These are phyloP conservation scores for Ectobius pallidus DNA, from an alignment of 2,888 invertebrate genomes.

Conservation along the genomic window DNA sequence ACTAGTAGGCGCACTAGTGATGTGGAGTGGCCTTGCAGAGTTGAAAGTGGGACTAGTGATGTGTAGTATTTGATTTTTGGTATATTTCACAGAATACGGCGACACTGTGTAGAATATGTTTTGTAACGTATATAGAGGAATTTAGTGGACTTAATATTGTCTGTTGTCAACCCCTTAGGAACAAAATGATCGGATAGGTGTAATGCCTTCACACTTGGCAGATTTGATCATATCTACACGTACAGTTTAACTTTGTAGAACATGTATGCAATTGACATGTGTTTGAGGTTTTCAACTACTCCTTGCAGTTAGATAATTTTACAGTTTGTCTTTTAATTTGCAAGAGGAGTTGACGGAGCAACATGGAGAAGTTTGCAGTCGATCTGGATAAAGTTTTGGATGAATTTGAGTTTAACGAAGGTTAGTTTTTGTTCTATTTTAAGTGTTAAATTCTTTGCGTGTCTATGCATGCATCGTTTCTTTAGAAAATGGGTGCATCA, in stretches of 20 bases:
- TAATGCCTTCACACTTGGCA: neutral
- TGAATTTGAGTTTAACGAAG: constrained; percentile 80
- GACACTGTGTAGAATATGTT: no score
- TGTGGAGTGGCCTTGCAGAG: no score
- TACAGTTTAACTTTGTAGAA: neutral
- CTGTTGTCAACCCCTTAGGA: no score
- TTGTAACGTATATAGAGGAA: no score
- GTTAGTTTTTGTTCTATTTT: constrained; percentile 50
- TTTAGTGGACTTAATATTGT: no score
- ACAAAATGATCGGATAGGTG: no score
- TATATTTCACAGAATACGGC: no score
- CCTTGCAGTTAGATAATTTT: neutral
- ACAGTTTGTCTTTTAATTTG: neutral
- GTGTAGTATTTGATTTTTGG: no score
- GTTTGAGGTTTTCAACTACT: neutral
- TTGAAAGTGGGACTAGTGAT: no score
- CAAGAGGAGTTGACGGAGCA: neutral
- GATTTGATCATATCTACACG: neutral
- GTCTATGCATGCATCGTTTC: neutral
- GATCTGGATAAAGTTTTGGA: constrained; percentile 85
- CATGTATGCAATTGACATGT: neutral
- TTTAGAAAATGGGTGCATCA: neutral
- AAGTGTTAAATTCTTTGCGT: neutral
- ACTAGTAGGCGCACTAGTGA: no score
- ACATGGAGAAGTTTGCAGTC: constrained; percentile 67